These are phyloP conservation scores for Plumapathes pennacea DNA, from an alignment of 92 coral and sea anemone species.

Conservation along the genomic window DNA sequence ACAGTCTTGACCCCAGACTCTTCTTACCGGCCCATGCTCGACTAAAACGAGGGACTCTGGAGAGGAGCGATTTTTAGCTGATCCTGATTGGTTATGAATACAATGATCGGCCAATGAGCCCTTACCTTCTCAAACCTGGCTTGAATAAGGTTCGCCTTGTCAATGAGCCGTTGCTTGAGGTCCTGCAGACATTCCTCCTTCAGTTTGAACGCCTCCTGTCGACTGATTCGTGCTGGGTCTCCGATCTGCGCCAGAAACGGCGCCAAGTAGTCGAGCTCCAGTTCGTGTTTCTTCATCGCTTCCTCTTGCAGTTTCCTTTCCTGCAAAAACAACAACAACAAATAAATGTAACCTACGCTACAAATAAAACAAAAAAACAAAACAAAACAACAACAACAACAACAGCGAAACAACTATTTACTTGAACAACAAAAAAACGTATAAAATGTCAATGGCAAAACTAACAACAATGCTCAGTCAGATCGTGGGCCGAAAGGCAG, in stretches of 20 bases:
- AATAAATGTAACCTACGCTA: too few species aligned
- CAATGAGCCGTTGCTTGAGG: constrained; percentile 91
- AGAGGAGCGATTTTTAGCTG: too few species aligned
- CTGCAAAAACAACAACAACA: constrained; percentile 6
- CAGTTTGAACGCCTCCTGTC: constrained; percentile 85
- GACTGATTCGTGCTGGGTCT: constrained; percentile 85
- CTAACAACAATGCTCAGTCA: too few species aligned
- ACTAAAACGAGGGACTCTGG: too few species aligned
- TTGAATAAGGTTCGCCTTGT: constrained; percentile 95
- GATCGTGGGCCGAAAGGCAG: too few species aligned
- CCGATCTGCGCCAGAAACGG: constrained; percentile 99
- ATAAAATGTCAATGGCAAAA: too few species aligned
- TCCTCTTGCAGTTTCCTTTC: constrained; percentile 94
- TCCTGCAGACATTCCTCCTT: constrained; percentile 99
- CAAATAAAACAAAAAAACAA: background rate
- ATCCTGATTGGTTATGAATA: too few species aligned
- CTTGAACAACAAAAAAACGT: too few species aligned
- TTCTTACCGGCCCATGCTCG: too few species aligned
- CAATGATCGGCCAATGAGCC: too few species aligned
- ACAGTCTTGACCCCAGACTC: too few species aligned
- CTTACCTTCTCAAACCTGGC: constrained; percentile 97
- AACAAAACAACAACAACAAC: background rate
- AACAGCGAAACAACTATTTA: background rate
- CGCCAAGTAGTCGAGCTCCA: constrained; percentile 93
- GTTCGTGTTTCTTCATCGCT: constrained; percentile 96